Evolutionary conservation across 2,888 invertebrate genomes (phyloP), one percentile per base, ranked within the genome.

Genomic region (Eudemis profundana): DNA sequence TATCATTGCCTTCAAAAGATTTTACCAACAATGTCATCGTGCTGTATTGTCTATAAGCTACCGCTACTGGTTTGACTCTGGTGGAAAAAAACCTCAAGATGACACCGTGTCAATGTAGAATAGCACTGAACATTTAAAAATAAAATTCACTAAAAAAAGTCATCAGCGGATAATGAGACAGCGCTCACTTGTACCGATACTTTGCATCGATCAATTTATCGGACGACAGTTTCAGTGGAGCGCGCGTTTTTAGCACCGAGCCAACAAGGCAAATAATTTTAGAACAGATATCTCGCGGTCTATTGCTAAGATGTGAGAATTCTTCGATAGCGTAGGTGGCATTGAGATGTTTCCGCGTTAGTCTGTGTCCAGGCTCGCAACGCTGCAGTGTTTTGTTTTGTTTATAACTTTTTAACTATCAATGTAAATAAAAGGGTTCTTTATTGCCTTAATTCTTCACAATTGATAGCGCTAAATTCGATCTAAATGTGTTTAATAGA

Each of bases 191-290:
- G 78, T 73, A 74, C 70, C 72, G 70, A 68, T 72, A 70, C 75
- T 70, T 80, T 74, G 75, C 78, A 84, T 85, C 78, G 78, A 86
- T 88, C 79, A 83, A 78, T 78, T 65, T 78, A 79, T 81, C 74
- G 77, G 76, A 73, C 74, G 86, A 87, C 87, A 84, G 72, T 81
- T 85, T 84, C 79, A 86, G 85, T 81, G 78, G 68, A 73, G 78
- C 72, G 76, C 73, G 77, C 77, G 74, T 74, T 77, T 79, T 79
- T 78, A 78, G 77, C 73, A 74, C 73, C 78, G 77, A 76, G 79
- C 75, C 76, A 53, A 74, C 73, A 72, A 73, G 73, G 74, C 74
- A 78, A 76, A 70, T 84, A 86, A 85, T 82, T 82, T 78, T 86
- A 85, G 83, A 80, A 75, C 74, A 69, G 75, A 81, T 82, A 79